Base-by-base conservation (phyloP, 2,797 vertebrate species). In the Apodemus agrarius region DNA sequence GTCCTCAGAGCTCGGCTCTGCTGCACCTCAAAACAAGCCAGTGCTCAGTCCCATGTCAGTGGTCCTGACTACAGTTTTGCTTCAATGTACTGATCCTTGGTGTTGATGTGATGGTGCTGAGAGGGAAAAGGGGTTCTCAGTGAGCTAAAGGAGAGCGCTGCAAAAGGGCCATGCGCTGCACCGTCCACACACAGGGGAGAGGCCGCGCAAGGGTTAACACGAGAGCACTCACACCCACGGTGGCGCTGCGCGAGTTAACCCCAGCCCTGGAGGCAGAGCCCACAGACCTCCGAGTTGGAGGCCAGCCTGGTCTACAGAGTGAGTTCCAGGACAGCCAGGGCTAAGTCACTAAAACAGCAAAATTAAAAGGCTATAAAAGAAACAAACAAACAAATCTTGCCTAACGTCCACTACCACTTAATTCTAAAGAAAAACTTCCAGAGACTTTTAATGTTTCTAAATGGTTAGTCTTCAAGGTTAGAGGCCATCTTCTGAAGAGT, bases 1-100 rank as follows among this genome's bases (percentile, higher is more conserved):
- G 89, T 87, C 76, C 86, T 93, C 83, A 81, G 69, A 93, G 46
- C n/a, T 90, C 81, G 76, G 75, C 90, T 91, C 79, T 84, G 46
- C 3, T 96, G 82, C 69, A 81, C 63, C 80, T 95, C 87, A 94
- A 96, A 93, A 93, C 81, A 94, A 93, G 90, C 61, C 90, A 94
- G 63, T 34, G 92, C 72, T 63, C 92, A 89, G 94, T 49, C 80
- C 63, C 94, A 85, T 14, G 31, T 52, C 82, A 82, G 22, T 90
- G 81, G 46, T 74, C 43, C 81, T 81, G 40, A 63, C 78, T 40
- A 57, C 1, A 63, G 19, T 94, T 89, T 69, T 88, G 22, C 34
- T 90, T 87, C 74, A 90, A 49, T 49, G 80, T 93, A 49, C 14
- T 92, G 72, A 75, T 85, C 65, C 40, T 83, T 93, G 24, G 34